These are phyloP conservation scores for Monodelphis domestica DNA, from an alignment of 2,797 vertebrate species.

Conservation along the genomic window DNA sequence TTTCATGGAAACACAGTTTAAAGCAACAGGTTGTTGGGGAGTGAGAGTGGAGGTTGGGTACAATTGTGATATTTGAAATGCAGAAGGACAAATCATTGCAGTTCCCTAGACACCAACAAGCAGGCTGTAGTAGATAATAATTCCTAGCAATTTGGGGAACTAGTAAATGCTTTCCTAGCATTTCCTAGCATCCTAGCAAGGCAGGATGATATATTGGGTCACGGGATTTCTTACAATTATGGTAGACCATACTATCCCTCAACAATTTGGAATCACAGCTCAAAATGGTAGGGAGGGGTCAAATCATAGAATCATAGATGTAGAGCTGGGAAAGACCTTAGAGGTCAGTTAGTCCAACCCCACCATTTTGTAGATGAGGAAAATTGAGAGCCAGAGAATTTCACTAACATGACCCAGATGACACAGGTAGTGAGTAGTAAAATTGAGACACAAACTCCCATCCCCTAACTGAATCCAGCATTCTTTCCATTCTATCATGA, in stretches of 20 bases:
- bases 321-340: background rate
- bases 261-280: background rate
- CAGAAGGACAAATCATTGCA: conserved; percentile 13
- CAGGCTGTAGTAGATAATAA: conserved; percentile 11
- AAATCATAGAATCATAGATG: background rate
- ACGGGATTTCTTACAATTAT: background rate
- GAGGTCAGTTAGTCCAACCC: background rate
- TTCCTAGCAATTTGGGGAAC: conserved; percentile 43
- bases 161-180: conserved; percentile 27
- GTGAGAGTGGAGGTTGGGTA: background rate
- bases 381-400: background rate
- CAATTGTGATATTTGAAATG: background rate
- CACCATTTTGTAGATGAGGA: background rate
- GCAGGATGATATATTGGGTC: conserved; percentile 7
- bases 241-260: background rate
- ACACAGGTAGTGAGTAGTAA: too few species aligned
- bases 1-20: conserved; percentile 26
- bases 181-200: too few species aligned
- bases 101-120: conserved; percentile 51
- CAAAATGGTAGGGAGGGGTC: background rate
- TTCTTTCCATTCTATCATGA: too few species aligned
- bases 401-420: too few species aligned
- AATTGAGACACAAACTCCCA: too few species aligned
- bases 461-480: too few species aligned
- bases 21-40: background rate